phyloP scores from a whole-genome alignment of 2,113 vertebrate genomes.

The Nothobranchius furzeri region DNA sequence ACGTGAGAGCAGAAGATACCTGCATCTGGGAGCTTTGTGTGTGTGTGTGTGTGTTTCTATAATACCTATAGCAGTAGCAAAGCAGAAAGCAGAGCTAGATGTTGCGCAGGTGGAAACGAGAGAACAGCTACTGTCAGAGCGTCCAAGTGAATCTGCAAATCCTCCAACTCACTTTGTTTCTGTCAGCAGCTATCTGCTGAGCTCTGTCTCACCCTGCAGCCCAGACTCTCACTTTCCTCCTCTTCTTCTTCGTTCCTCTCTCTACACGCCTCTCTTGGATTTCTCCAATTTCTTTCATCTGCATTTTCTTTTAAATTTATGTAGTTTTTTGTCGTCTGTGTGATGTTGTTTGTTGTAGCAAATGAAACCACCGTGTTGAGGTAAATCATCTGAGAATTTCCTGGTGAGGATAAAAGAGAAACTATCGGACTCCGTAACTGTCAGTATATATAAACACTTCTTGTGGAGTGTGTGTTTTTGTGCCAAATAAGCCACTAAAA shows the following conservation, averaged over 20 bases:
- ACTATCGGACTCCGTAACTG: background rate
- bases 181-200: constrained; percentile 26
- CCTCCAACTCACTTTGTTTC: constrained; percentile 52
- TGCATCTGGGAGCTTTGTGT: constrained; percentile 1
- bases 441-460: too few relatives aligned
- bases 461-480: background rate
- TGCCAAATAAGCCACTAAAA: constrained; percentile 8
- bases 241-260: constrained; percentile 20
- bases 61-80: constrained; percentile 54
- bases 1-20: too few relatives aligned
- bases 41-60: constrained; percentile 19
- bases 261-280: background rate
- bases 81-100: constrained; percentile 50
- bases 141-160: constrained; percentile 56
- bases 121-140: constrained; percentile 54
- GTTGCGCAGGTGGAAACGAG: constrained; percentile 73
- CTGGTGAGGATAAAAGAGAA: constrained; percentile 25
- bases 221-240: constrained; percentile 2
- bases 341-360: background rate
- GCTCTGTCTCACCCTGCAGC: constrained; percentile 17
- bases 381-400: constrained; percentile 31
- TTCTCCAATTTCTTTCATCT: background rate
- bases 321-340: background rate
- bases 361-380: constrained; percentile 12
- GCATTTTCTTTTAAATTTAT: background rate